Evolutionary conservation across 2,113 vertebrate genomes (phyloP).

Genomic region (Apteryx owenii): DNA sequence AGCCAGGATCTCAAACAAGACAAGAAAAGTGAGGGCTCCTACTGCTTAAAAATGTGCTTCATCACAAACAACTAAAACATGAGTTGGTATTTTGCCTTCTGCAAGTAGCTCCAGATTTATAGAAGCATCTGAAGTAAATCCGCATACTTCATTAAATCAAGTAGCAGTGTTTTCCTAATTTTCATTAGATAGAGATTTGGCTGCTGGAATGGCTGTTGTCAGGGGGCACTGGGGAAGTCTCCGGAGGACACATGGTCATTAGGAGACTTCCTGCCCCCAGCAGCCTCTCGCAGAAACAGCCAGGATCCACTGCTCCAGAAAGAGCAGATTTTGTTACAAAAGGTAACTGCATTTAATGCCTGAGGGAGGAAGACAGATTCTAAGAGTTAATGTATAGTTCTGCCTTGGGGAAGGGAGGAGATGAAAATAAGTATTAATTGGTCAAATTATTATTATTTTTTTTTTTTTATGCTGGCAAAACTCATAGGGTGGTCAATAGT

Average conservation of each 20-base stretch:
- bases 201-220: background rate
- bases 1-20: background rate
- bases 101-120: slow-evolving; percentile 20
- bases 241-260: background rate
- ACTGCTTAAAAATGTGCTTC: background rate
- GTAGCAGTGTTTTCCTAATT: slow-evolving; percentile 24
- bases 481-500: background rate
- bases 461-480: background rate
- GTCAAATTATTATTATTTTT: background rate
- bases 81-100: slow-evolving; percentile 9
- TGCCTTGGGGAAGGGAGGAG: background rate
- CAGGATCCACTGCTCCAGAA: background rate
- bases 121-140: slow-evolving; percentile 39
- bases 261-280: background rate
- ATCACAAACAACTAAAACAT: background rate
- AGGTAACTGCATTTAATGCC: background rate
- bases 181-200: background rate
- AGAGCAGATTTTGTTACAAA: background rate
- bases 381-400: background rate
- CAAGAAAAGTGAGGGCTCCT: background rate
- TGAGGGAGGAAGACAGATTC: background rate
- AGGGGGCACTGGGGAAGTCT: background rate
- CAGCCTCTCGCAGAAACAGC: background rate
- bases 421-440: background rate
- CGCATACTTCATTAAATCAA: slow-evolving; percentile 36